Evolutionary conservation across 2,797 vertebrate species (phyloP).

Genomic region (Pseudochirops cupreus): DNA sequence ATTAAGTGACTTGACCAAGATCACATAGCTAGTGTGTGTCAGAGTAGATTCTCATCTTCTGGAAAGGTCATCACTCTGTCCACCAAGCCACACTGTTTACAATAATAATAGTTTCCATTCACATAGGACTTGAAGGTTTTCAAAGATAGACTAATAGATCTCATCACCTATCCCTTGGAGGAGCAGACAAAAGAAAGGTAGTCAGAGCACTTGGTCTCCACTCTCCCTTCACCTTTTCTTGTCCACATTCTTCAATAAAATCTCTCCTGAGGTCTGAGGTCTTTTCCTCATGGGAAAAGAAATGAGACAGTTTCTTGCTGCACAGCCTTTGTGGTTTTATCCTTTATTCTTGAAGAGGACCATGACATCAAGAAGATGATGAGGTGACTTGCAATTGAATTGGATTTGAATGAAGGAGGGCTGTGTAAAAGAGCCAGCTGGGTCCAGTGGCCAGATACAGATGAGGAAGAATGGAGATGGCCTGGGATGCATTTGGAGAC

Average conservation of each 20-base stretch:
- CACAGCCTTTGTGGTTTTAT: too few species aligned
- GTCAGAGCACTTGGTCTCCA: not conserved
- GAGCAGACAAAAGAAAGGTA: not conserved
- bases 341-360: too few species aligned
- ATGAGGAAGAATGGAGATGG: too few species aligned
- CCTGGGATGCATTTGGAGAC: too few species aligned
- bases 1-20: not conserved
- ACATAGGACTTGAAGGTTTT: not conserved
- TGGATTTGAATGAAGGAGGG: too few species aligned
- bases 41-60: not conserved
- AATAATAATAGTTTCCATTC: not conserved
- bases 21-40: not conserved
- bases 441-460: too few species aligned
- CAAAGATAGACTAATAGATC: not conserved
- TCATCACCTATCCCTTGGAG: not conserved
- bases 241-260: not conserved
- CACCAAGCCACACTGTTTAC: not conserved
- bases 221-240: too few species aligned
- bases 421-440: too few species aligned
- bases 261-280: not conserved
- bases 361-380: too few species aligned
- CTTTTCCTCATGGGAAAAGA: not conserved
- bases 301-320: not conserved
- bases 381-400: too few species aligned
- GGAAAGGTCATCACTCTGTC: not conserved